phyloP scores from a whole-genome alignment of 1,140 invertebrate species.

The Drosophila yakuba region DNA sequence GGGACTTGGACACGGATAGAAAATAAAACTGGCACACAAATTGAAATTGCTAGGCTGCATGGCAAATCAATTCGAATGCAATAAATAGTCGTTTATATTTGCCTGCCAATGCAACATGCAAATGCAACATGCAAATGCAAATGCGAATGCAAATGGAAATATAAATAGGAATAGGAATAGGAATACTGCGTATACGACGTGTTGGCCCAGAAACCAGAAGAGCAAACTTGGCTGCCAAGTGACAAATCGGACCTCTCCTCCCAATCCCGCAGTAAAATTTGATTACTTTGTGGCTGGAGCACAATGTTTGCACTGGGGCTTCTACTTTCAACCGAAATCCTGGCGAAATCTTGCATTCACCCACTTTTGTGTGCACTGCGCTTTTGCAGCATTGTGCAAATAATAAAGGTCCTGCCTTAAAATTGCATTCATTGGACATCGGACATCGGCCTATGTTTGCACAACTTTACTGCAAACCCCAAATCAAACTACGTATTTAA shows the following conservation, averaged over 20 bases:
- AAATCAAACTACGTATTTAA: conserved; percentile 59
- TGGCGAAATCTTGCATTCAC: conserved; percentile 20
- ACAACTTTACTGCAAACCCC: conserved; percentile 19
- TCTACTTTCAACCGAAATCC: conserved; percentile 16
- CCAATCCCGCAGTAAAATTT: conserved; percentile 55
- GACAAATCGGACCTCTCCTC: conserved; percentile 43
- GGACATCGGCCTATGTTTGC: conserved; percentile 55
- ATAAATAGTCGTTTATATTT: conserved; percentile 70
- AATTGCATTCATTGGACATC: conserved; percentile 55
- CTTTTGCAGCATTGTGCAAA: conserved; percentile 60
- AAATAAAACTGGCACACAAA: conserved; percentile 37
- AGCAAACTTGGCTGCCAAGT: conserved; percentile 49
- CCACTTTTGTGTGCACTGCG: conserved; percentile 52
- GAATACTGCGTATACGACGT: conserved; percentile 34
- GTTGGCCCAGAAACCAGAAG: conserved; percentile 29
- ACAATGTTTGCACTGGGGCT: conserved; percentile 52
- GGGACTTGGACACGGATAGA: neutral
- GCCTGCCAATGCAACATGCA: conserved; percentile 62
- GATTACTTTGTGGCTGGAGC: conserved; percentile 70
- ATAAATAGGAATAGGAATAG: conserved; percentile 2
- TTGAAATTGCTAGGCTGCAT: conserved; percentile 34
- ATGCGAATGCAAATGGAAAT: conserved; percentile 4
- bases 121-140: conserved; percentile 48
- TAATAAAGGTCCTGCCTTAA: conserved; percentile 31
- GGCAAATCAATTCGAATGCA: conserved; percentile 39